phyloP scores from a whole-genome alignment of 2,888 invertebrate species.

The Apomyelois bistriatella region DNA sequence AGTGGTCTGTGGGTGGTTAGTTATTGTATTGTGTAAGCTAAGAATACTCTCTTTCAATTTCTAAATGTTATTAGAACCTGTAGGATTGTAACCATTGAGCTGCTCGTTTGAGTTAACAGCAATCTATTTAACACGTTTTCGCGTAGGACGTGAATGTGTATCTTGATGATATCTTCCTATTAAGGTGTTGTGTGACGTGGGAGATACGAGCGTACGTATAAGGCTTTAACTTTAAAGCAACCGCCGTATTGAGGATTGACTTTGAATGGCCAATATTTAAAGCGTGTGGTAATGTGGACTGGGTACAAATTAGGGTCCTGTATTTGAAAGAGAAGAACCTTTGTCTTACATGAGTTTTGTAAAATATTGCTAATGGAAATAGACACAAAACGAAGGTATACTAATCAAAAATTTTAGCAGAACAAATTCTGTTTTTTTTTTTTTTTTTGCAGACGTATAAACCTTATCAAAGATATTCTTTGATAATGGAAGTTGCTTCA shows the following conservation, averaged over 20 bases:
- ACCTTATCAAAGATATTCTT: no score
- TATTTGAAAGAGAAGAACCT: not conserved
- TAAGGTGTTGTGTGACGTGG: constrained; percentile 34
- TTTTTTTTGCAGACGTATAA: no score
- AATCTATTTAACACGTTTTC: constrained; percentile 10
- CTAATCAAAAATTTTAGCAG: no score
- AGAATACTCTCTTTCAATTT: constrained; percentile 1
- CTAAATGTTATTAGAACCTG: constrained; percentile 3
- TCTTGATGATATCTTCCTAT: constrained; percentile 42
- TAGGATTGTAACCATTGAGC: not conserved
- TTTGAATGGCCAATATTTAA: constrained; percentile 51
- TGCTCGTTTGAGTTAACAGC: constrained; percentile 1
- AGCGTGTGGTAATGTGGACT: constrained; percentile 29
- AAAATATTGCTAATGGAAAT: no score
- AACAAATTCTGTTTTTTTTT: no score
- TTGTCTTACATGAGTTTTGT: no score
- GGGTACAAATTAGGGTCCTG: constrained; percentile 3
- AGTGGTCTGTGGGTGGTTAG: not conserved
- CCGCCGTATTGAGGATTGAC: constrained; percentile 44
- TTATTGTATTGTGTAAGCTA: not conserved
- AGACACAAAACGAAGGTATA: no score
- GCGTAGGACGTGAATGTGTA: constrained; percentile 23
- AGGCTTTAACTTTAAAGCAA: constrained; percentile 48
- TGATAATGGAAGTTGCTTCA: no score
- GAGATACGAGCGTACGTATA: constrained; percentile 45